Percentiles rank a stretch among this genome's conserved stretches.
These are phyloP conservation scores for Serinus canaria DNA, from an alignment of 2,113 vertebrate genomes.

Conservation along the genomic window DNA sequence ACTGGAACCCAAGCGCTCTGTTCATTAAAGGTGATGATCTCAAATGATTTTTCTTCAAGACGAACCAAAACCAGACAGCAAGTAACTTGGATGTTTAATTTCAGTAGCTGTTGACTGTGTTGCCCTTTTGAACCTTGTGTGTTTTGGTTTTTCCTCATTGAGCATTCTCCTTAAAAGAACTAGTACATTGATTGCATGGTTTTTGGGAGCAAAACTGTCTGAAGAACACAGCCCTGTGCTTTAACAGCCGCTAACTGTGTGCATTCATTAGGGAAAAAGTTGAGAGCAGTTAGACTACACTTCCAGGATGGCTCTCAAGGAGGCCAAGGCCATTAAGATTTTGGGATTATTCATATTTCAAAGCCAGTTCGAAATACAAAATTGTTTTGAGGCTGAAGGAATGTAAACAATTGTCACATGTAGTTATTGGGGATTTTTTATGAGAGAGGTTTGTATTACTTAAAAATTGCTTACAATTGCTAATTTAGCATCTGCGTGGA, in stretches of 20 bases:
- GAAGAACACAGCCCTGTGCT: background rate
- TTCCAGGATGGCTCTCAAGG: background rate
- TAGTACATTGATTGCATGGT: background rate
- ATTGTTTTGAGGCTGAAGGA: background rate
- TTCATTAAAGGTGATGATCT: background rate
- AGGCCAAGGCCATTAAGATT: background rate
- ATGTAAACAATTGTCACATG: background rate
- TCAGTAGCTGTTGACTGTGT: background rate
- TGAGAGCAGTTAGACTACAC: background rate
- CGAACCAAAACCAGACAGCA: background rate
- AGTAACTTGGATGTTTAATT: background rate
- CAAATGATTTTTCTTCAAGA: background rate
- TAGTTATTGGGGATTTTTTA: background rate
- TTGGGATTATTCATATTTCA: slow-evolving; percentile 6
- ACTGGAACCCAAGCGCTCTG: background rate
- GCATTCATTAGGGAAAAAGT: background rate
- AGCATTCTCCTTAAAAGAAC: background rate
- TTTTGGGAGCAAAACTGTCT: background rate
- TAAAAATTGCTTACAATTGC: background rate
- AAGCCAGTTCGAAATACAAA: background rate
- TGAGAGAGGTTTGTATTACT: background rate
- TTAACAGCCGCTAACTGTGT: background rate
- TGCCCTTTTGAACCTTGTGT: background rate
- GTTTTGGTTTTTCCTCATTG: background rate
- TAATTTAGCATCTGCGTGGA: background rate